A percentile compares a stretch with the other conserved stretches of the same genome.
Conservation (phyloP, 2,888 invertebrate species). For the Sicus ferrugineus region DNA sequence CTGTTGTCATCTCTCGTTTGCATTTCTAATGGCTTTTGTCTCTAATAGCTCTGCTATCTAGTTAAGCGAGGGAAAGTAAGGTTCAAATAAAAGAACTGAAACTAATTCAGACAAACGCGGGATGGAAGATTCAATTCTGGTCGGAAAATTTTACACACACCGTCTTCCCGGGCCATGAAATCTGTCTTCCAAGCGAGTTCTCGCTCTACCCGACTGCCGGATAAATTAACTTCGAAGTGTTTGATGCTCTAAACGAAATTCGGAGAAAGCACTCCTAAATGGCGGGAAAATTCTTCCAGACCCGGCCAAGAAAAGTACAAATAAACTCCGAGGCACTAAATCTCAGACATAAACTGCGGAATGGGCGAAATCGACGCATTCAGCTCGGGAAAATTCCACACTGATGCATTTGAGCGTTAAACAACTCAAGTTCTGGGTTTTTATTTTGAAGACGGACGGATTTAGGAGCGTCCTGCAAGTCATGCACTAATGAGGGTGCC, state of each 20-base stretch:
- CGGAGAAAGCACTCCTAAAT: not conserved
- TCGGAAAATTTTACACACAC: not conserved
- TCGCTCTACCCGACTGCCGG: not conserved
- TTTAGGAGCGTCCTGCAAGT: not conserved
- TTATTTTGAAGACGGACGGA: not conserved
- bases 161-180: too few species aligned
- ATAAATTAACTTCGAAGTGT: constrained; percentile 11
- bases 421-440: not conserved
- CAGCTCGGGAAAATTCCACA: not conserved
- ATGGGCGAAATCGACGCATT: not conserved
- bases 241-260: not conserved
- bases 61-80: not conserved
- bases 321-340: not conserved
- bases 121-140: not conserved
- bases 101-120: not conserved
- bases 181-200: too few species aligned
- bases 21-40: not conserved
- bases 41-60: not conserved
- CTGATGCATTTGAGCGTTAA: not conserved
- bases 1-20: not conserved
- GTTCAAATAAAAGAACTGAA: not conserved
- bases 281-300: not conserved
- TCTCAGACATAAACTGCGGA: not conserved
- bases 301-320: not conserved
- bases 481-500: not conserved